Conservation (phyloP, 2,888 invertebrate genomes). For the Shargacucullia verbasci region DNA sequence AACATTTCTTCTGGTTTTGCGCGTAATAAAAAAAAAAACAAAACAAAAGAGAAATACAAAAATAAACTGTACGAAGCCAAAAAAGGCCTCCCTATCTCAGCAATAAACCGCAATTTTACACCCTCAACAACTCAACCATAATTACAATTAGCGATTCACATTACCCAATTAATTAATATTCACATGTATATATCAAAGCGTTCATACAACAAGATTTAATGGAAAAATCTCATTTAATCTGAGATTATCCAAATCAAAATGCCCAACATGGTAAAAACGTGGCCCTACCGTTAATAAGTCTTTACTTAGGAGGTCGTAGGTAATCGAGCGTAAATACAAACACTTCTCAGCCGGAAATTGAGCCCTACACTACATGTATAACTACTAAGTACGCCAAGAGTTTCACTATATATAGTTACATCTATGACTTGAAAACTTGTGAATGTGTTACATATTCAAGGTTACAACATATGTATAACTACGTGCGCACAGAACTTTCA, state of each 20-base stretch:
- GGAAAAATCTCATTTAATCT: neutral
- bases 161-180: no score
- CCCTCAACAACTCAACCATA: no score
- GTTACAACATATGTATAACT: neutral
- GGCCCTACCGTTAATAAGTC: constrained; percentile 58
- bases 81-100: no score
- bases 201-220: no score
- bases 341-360: constrained; percentile 68
- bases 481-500: no score
- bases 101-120: no score
- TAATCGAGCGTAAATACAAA: constrained; percentile 70
- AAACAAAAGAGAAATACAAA: no score
- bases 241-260: constrained; percentile 42
- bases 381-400: constrained; percentile 39
- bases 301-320: constrained; percentile 59
- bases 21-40: no score
- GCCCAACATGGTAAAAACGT: constrained; percentile 38
- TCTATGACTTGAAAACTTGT: constrained; percentile 15
- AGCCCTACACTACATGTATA: constrained; percentile 57
- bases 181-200: no score
- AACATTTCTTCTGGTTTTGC: no score
- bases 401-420: constrained; percentile 21
- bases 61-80: no score
- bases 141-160: no score
- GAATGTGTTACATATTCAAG: constrained; percentile 11